These are phyloP conservation scores for Drosophila leonis DNA, from an alignment of 2,888 invertebrate genomes.

Conservation along the genomic window DNA sequence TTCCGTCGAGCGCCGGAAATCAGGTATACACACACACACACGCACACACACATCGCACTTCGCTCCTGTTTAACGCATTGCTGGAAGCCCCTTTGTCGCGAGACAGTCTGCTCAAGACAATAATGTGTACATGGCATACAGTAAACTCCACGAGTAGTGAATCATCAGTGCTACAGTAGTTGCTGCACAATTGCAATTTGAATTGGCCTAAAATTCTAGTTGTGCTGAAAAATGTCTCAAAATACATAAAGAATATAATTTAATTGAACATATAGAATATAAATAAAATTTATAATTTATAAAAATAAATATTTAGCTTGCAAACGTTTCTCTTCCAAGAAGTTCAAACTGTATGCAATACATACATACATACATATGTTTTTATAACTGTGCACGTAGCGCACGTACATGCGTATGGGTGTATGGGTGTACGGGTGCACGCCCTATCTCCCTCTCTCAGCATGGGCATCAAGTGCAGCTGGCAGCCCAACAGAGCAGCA, in stretches of 20 bases:
- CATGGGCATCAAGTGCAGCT: constrained; percentile 64
- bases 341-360: constrained; percentile 12
- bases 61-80: constrained; percentile 27
- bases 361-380: constrained; percentile 11
- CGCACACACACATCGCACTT: constrained; percentile 9
- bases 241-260: neutral
- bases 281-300: neutral
- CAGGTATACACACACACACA: constrained; percentile 57
- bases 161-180: neutral
- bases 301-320: neutral
- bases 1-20: constrained; percentile 74
- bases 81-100: constrained; percentile 58
- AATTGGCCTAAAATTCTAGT: neutral
- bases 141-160: constrained; percentile 12
- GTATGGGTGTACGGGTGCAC: constrained; percentile 3
- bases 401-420: constrained; percentile 2
- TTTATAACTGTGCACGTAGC: constrained; percentile 1
- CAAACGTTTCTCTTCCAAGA: neutral
- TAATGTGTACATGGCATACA: constrained; percentile 33
- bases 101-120: constrained; percentile 49
- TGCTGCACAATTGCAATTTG: neutral
- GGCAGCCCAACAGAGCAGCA: constrained; percentile 39
- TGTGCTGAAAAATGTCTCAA: neutral
- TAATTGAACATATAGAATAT: no score
- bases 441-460: constrained; percentile 12